phyloP scores from a whole-genome alignment of 2,888 invertebrate genomes.

The Drosophila antonietae region DNA sequence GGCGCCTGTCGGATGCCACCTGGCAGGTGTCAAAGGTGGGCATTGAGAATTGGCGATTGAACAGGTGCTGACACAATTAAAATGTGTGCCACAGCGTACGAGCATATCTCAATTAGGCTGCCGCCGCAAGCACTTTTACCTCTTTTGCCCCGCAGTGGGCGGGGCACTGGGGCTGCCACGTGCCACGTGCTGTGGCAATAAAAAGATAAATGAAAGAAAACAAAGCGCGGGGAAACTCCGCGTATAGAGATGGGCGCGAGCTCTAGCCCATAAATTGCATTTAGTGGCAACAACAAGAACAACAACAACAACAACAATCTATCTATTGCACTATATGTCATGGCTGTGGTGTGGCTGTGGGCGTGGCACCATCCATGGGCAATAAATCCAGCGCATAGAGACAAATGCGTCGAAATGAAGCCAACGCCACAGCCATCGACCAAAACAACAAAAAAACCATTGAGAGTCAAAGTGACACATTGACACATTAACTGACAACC shows the following conservation, averaged over 20 bases:
- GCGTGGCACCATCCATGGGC: slow-evolving; percentile 41
- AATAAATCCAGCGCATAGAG: slow-evolving; percentile 66
- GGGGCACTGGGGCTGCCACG: neutral
- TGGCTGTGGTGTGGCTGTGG: slow-evolving; percentile 31
- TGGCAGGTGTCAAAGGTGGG: slow-evolving; percentile 9
- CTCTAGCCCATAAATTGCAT: slow-evolving; percentile 52
- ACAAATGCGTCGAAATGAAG: slow-evolving; percentile 62
- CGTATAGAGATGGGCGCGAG: slow-evolving; percentile 34
- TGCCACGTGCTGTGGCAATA: slow-evolving; percentile 28
- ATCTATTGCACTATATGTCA: slow-evolving; percentile 34
- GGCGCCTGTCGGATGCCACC: neutral
- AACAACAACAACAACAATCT: slow-evolving; percentile 8
- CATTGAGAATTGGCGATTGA: slow-evolving; percentile 25
- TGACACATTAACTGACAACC: slow-evolving; percentile 68
- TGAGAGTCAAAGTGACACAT: slow-evolving; percentile 67
- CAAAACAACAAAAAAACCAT: slow-evolving; percentile 59
- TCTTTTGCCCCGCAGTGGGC: neutral
- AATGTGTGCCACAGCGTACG: slow-evolving; percentile 44
- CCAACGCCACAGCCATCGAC: slow-evolving; percentile 26
- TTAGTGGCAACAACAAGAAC: slow-evolving; percentile 31
- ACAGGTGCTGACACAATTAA: slow-evolving; percentile 58
- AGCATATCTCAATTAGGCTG: slow-evolving; percentile 58
- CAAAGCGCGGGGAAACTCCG: neutral
- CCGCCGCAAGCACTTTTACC: slow-evolving; percentile 2
- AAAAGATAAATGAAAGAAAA: slow-evolving; percentile 11